Conservation (phyloP, 2,113 vertebrate genomes). For the Lota lota region DNA sequence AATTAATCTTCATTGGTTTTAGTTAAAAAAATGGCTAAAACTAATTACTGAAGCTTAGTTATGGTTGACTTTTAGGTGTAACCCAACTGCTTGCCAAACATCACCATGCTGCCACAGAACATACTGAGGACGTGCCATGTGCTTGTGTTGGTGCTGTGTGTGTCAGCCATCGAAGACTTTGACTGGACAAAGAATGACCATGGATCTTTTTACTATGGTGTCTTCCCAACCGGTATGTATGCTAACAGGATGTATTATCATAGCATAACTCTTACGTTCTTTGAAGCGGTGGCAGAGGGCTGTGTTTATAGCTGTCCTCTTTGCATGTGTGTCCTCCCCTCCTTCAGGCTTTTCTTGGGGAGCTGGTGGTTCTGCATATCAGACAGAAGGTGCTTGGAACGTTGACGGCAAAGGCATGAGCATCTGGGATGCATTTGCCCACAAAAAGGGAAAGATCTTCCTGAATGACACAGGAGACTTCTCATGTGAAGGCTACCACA, state of each 20-base stretch:
- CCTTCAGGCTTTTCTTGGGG: conserved; percentile 86
- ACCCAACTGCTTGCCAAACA: conserved; percentile 31
- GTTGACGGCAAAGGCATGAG: conserved; percentile 85
- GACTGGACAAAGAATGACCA: conserved; percentile 77
- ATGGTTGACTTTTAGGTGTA: conserved; percentile 35
- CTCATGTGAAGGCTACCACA: conserved; percentile 84
- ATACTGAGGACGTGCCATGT: conserved; percentile 48
- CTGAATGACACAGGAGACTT: conserved; percentile 78
- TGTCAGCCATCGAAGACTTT: conserved; percentile 64
- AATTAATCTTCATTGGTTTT: too few relatives aligned
- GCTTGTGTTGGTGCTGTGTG: conserved; percentile 46
- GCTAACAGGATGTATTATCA: not conserved
- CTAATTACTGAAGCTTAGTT: too few relatives aligned
- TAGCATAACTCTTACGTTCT: too few relatives aligned
- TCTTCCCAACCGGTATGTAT: conserved; percentile 81
- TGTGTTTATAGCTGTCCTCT: not conserved
- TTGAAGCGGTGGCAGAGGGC: too few relatives aligned
- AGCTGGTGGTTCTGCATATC: conserved; percentile 86
- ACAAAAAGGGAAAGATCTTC: conserved; percentile 72
- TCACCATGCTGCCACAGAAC: conserved; percentile 32
- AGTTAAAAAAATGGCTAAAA: too few relatives aligned
- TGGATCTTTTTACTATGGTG: conserved; percentile 83
- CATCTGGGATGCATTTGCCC: conserved; percentile 87
- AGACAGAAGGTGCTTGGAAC: conserved; percentile 90
- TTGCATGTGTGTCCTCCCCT: not conserved